Conservation (phyloP, 2,888 invertebrate species). For the Leptinotarsa juncta region DNA sequence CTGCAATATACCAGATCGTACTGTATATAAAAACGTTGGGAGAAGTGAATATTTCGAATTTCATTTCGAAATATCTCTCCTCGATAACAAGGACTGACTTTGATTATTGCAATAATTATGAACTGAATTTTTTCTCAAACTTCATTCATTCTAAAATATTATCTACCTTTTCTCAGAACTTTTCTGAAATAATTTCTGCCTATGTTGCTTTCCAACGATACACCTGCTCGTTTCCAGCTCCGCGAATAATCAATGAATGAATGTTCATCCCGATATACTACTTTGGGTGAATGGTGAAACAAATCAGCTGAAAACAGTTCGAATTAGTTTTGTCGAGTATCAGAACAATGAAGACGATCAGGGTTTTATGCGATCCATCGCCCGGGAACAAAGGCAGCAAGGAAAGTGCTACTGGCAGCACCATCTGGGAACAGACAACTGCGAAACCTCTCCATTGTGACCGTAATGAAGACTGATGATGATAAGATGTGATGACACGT, state of each 20-base stretch:
- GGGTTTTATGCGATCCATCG: conserved; percentile 56
- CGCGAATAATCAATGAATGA: conserved; percentile 3
- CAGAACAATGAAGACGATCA: conserved; percentile 56
- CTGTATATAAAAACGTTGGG: no score
- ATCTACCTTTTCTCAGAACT: not conserved
- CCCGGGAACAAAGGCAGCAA: conserved; percentile 53
- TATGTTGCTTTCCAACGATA: not conserved
- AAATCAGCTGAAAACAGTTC: conserved; percentile 37
- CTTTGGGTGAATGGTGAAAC: conserved; percentile 48
- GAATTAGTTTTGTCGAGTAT: conserved; percentile 60
- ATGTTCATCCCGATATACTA: conserved; percentile 22
- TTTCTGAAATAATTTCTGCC: not conserved
- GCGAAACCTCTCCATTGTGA: conserved; percentile 60
- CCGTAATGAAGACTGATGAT: conserved; percentile 65
- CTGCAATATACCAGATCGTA: no score
- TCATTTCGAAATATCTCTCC: no score
- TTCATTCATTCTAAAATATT: not conserved
- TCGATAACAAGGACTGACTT: no score
- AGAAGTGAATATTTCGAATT: no score
- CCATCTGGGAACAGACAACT: conserved; percentile 60
- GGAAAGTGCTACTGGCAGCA: conserved; percentile 55
- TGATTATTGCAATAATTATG: no score
- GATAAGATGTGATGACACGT: conserved; percentile 59
- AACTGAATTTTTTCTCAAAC: no score
- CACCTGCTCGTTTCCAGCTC: conserved; percentile 4